Base-by-base conservation (phyloP, 2,797 vertebrate genomes). In the Leuciscus waleckii region DNA sequence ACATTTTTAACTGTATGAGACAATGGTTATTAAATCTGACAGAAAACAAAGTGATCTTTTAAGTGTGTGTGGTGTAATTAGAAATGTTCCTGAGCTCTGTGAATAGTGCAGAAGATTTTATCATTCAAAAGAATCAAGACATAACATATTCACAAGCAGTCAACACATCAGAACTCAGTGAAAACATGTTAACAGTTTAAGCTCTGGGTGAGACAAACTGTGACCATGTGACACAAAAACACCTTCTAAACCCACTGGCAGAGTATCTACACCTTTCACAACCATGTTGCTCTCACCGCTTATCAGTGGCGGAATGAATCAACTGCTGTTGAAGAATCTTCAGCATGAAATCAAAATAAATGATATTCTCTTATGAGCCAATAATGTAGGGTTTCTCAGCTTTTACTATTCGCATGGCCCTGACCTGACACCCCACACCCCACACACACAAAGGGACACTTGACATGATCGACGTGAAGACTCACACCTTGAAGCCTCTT, bases 21-120 rank as follows among this genome's bases (percentile, higher is more conserved):
- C 61, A 77, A 32, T 13, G 23, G 16, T 23, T 41, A 67, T 76
- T 76, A 17, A 39, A 10, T 68, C 35, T 56, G 74, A 76, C 32
- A 63, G 71, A 56, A 83, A 41, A 41, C 82, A 68, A 77, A 68
- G 46, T 9, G 39, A 46, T 67, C 19, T 68, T 68, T n/a, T 68
- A 46, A 83, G 56, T 56, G 73, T 67, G 56, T 11, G 63, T 78
- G 74, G 29, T 78, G 46, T 43, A 78, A 43, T 69, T 65, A 75
- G 81, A 75, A 35, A 26, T 78, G 63, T 77, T 41, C 63, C 2
- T 13, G 7, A 54, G 23, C 39, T 65, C 29, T 41, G 23, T 49
- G 43, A 76, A 49, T 3, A 67, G 58, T 2, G 14, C 41, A 37
- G 21, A 67, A 17, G 58, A 58, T 54, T 32, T 68, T 56, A 54